A percentile compares a stretch with the other conserved stretches of the same genome.
These are phyloP conservation scores for Tragelaphus eurycerus DNA, from an alignment of 2,797 vertebrate genomes.

Conservation along the genomic window DNA sequence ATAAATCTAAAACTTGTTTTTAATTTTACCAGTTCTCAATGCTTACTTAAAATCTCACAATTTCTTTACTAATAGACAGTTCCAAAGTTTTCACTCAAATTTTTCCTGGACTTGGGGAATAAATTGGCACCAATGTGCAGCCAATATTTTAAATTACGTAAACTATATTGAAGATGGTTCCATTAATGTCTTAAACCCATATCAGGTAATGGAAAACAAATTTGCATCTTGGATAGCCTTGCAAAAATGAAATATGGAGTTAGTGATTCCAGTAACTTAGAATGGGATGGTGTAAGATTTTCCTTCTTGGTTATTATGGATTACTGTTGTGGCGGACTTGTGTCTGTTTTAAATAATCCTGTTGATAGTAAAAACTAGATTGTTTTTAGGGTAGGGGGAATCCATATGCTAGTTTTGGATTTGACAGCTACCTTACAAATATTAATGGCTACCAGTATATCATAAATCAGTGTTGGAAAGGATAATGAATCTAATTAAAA, in stretches of 20 bases:
- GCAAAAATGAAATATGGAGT: slow-evolving; percentile 33
- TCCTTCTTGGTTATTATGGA: neutral
- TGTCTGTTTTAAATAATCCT: slow-evolving; percentile 49
- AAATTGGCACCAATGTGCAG: neutral
- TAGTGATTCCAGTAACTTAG: slow-evolving; percentile 43
- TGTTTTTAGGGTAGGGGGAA: neutral
- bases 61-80: slow-evolving; percentile 19
- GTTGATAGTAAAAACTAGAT: neutral
- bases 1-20: neutral
- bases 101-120: neutral
- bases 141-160: neutral
- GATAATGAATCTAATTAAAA: slow-evolving; percentile 9
- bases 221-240: neutral
- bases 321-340: neutral
- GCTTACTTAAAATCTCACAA: slow-evolving; percentile 15
- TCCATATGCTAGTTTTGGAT: neutral
- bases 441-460: neutral
- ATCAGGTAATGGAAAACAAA: slow-evolving; percentile 57
- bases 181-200: slow-evolving; percentile 21
- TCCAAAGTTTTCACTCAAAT: slow-evolving; percentile 17
- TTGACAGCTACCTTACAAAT: neutral
- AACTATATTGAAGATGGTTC: slow-evolving; percentile 17
- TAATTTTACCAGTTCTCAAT: neutral
- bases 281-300: neutral
- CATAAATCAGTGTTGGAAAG: neutral